Evolutionary conservation across 2,888 invertebrate genomes (phyloP).

Genomic region (Balanococcus diminutus): DNA sequence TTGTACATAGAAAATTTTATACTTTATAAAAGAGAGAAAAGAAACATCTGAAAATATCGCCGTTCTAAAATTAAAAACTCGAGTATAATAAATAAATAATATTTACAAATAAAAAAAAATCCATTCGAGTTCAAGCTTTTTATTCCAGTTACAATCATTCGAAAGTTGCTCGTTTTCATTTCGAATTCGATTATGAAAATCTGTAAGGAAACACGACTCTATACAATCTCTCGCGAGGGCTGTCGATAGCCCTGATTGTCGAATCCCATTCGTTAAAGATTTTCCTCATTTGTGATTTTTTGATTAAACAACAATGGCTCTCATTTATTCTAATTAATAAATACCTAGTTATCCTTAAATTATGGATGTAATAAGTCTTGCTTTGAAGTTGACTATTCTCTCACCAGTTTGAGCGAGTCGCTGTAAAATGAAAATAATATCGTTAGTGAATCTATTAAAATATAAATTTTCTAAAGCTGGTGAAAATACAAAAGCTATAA

Average conservation of each 20-base stretch:
- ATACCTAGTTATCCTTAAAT: constrained; percentile 74
- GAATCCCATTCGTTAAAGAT: neutral
- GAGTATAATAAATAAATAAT: constrained; percentile 23
- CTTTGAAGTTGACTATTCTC: constrained; percentile 91
- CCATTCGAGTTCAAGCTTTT: neutral
- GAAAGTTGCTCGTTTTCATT: neutral
- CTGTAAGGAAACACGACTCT: neutral
- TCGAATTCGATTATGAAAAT: neutral
- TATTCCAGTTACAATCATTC: neutral
- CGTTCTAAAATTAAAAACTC: neutral
- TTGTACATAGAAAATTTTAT: neutral
- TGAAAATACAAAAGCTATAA: neutral
- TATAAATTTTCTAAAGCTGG: neutral
- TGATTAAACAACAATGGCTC: constrained; percentile 33
- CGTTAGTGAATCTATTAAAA: neutral
- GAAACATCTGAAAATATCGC: neutral
- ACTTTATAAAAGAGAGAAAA: neutral
- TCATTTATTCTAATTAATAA: constrained; percentile 10
- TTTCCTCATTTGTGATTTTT: neutral
- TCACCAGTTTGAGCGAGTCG: constrained; percentile 87
- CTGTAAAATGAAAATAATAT: constrained; percentile 62
- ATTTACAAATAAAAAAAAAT: neutral
- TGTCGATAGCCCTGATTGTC: neutral
- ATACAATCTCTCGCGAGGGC: neutral
- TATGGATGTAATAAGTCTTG: constrained; percentile 86